Percentiles rank a stretch among this genome's conserved stretches.
Evolutionary conservation across 1,140 invertebrate genomes (phyloP).

Genomic region (Ylistrum balloti): DNA sequence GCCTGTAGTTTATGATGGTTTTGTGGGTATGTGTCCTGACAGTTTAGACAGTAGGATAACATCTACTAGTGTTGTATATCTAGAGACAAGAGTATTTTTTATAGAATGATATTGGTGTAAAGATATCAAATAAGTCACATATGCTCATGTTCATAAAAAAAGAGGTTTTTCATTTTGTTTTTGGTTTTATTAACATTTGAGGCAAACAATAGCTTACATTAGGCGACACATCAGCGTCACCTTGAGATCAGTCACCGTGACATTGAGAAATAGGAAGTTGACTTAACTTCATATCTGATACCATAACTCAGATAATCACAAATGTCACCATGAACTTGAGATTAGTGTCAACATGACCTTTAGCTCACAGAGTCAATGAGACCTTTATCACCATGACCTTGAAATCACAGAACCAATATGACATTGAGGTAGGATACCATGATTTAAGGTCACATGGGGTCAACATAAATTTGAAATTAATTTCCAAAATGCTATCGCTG

Average conservation of each 20-base stretch:
- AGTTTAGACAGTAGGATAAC: background rate
- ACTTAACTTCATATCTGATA: no score
- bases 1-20: background rate
- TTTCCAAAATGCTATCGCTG: no score
- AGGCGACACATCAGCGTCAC: no score
- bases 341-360: background rate
- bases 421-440: background rate
- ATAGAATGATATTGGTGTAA: background rate
- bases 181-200: background rate
- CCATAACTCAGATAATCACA: no score
- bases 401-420: background rate
- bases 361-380: background rate
- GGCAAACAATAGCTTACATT: no score
- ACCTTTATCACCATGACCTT: slow-evolving; percentile 5
- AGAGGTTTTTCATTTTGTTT: background rate
- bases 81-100: background rate
- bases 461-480: no score
- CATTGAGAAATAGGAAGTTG: no score
- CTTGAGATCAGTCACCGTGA: background rate
- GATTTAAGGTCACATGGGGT: no score
- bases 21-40: background rate
- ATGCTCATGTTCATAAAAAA: background rate
- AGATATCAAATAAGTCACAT: background rate
- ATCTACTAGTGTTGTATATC: background rate
- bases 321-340: background rate